Evolutionary conservation across 2,113 vertebrate species (phyloP), one percentile per base, ranked within the genome.

Genomic region (Bostrychus sinensis): DNA sequence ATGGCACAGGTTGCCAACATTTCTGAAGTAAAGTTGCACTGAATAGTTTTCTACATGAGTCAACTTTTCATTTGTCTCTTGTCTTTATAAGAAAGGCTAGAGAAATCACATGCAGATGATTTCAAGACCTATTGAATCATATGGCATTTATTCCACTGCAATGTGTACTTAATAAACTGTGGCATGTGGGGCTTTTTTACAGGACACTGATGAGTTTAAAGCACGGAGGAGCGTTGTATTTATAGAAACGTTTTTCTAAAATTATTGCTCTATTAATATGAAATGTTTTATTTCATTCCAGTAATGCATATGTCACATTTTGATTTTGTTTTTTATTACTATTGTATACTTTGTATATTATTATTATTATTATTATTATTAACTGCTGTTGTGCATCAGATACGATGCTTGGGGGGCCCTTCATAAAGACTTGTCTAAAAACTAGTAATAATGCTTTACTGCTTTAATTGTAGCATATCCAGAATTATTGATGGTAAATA

Each of bases 1-100:
- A 39, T 25, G 37, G 78, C 68, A 83, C 84, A 75, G 84, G 84
- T 37, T 69, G 86, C 72, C 67, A 59, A 54, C 11, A 26, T 71
- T 32, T 68, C 62, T 75, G 66, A 86, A 78, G 66, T 72, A 77
- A 83, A 77, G 61, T 75, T 90, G 88, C 88, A 90, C 88, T 90
- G 88, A 89, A 74, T 82, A 64, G 58, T 65, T 69, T 68, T 59
- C 50, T 66, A 45, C 58, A 39, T 8, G 25, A 68, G 63, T 72
- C 61, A 59, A 46, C 37, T 34, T 48, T 46, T 2, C 50, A 28
- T 28, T 65, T 48, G 19, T 73, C 56, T 62, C 26, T 58, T 26
- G 28, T 57, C 41, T 60, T 30, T 43, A 38, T 57, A 39, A 39
- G 65, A 42, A 61, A 3, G 26, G 9, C 45, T 55, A 34, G 23